Evolutionary conservation across 1,140 invertebrate genomes (phyloP).

Genomic region (Rhyzopertha dominica): DNA sequence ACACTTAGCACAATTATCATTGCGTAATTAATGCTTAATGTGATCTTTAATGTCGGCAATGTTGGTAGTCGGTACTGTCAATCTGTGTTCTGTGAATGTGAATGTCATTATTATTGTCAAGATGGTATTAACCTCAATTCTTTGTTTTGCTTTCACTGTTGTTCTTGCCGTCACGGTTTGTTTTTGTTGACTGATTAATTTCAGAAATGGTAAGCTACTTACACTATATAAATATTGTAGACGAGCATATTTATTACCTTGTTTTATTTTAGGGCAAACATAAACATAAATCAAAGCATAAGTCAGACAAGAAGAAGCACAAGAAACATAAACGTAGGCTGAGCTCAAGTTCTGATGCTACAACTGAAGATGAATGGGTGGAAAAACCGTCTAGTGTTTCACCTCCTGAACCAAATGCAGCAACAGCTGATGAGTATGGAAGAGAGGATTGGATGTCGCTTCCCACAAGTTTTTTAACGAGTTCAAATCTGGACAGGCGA

Average conservation of each 20-base stretch:
- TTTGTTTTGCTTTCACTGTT: background rate
- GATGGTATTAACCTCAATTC: background rate
- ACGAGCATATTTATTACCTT: background rate
- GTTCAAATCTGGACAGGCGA: constrained; percentile 42
- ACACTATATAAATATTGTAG: background rate
- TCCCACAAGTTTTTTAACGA: constrained; percentile 41
- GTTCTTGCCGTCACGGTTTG: background rate
- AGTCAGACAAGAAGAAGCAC: constrained; percentile 28
- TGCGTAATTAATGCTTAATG: no score
- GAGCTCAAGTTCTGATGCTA: constrained; percentile 16
- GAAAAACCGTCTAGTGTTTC: constrained; percentile 27
- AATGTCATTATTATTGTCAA: background rate
- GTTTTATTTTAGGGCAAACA: constrained; percentile 36
- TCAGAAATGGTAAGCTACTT: constrained; percentile 6
- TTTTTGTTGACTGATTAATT: background rate
- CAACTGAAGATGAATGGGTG: constrained; percentile 36
- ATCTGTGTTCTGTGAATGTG: background rate
- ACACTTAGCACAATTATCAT: no score
- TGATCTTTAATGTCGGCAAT: no score
- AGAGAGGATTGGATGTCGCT: constrained; percentile 52
- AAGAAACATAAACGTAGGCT: constrained; percentile 19
- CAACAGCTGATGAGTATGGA: constrained; percentile 10
- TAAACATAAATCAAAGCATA: constrained; percentile 30
- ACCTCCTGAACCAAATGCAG: constrained; percentile 4
- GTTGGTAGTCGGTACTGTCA: no score